Percentiles rank a stretch among this genome's conserved stretches.
phyloP scores from a whole-genome alignment of 2,797 vertebrate genomes.

The Helostoma temminkii region DNA sequence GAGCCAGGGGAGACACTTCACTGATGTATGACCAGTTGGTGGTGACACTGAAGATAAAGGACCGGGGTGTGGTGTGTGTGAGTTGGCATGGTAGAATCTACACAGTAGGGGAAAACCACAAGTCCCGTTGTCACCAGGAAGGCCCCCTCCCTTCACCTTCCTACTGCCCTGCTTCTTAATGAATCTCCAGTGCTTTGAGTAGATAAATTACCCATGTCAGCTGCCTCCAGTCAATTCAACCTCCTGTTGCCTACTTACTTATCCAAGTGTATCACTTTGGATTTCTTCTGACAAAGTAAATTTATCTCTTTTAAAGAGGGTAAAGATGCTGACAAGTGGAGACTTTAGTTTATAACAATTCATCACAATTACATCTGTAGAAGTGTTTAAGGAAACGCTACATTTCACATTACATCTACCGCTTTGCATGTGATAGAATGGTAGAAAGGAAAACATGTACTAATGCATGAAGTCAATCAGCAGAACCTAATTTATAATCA shows the following conservation, averaged over 20 bases:
- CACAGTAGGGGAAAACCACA: conserved; percentile 20
- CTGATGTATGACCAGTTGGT: conserved; percentile 45
- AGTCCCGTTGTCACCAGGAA: conserved; percentile 40
- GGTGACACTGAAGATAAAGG: conserved; percentile 48
- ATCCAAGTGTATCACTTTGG: conserved; percentile 62
- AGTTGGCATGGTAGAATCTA: conserved; percentile 9
- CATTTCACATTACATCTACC: conserved; percentile 11
- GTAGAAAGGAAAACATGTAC: not conserved
- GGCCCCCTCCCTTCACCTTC: conserved; percentile 43
- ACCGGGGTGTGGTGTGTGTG: conserved; percentile 1
- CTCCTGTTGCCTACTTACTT: conserved; percentile 61
- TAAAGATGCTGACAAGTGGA: conserved; percentile 59
- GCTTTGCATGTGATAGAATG: conserved; percentile 33
- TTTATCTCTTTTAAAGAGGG: conserved; percentile 66
- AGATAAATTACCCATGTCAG: conserved; percentile 66
- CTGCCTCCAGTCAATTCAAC: conserved; percentile 52
- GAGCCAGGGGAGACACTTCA: conserved; percentile 10
- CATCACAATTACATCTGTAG: conserved; percentile 71
- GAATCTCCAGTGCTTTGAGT: conserved; percentile 47
- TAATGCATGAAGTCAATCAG: conserved; percentile 24
- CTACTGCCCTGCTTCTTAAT: conserved; percentile 57
- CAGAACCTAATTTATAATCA: conserved; percentile 21
- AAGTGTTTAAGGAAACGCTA: too few species aligned
- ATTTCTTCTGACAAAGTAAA: conserved; percentile 67
- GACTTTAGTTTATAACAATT: conserved; percentile 58